Percentiles rank a stretch among this genome's conserved stretches.
phyloP scores from a whole-genome alignment of 2,797 vertebrate species.

The Poeciliopsis turneri region DNA sequence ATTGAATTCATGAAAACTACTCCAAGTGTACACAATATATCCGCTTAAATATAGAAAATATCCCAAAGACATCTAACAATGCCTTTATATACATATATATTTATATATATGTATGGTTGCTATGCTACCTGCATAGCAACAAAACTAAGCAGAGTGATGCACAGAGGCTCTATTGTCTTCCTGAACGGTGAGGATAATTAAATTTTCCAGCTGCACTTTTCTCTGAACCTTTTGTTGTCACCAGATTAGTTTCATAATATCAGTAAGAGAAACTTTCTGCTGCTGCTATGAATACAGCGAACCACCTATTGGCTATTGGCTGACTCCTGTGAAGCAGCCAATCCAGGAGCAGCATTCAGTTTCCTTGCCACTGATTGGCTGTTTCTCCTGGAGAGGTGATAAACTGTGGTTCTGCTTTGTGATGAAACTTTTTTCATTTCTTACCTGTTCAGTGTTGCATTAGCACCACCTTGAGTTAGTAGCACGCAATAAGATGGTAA shows the following conservation, averaged over 20 bases:
- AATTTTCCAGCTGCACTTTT: constrained; percentile 1
- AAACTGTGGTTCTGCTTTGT: no score
- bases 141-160: neutral
- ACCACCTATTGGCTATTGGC: no score
- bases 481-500: no score
- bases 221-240: constrained; percentile 2
- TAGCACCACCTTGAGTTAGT: no score
- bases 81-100: no score
- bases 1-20: no score
- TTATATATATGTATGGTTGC: neutral
- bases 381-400: no score
- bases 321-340: no score
- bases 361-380: no score
- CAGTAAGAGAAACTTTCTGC: neutral
- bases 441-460: no score
- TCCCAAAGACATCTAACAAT: neutral
- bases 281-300: neutral
- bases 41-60: neutral
- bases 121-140: neutral
- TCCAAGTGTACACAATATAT: neutral
- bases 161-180: neutral
- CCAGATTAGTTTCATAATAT: neutral
- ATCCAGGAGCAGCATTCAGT: no score
- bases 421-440: no score
- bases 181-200: neutral